Evolutionary conservation across 2,113 vertebrate species (phyloP), one percentile per base, ranked within the genome.

Genomic region (Tricholaema leucomelas): DNA sequence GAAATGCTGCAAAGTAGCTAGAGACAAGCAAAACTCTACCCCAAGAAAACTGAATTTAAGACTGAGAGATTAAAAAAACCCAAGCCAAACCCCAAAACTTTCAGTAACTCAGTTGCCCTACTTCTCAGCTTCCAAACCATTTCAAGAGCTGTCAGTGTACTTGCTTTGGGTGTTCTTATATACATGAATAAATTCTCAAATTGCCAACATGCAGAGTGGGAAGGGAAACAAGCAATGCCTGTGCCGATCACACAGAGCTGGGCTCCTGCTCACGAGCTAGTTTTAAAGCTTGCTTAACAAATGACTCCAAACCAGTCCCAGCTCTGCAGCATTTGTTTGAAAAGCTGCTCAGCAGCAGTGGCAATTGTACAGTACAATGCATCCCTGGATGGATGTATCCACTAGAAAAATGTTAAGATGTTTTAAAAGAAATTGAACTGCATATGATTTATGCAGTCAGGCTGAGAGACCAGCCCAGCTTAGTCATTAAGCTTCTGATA

Each of bases 401-500:
- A 92, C 97, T 98, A 67, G 20, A 97, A 98, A 98, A 98, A 97
- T 94, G 94, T 94, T 96, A 98, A 94, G 96, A 97, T 93, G 97
- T 97, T 95, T 95, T 97, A 94, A 98, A 98, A 98, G 3, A 63
- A 69, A 97, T 97, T 97, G 94, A 97, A 91, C 27, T 24, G 10
- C 10, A 10, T 33, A n/a, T 94, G 97, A 98, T 98, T 96, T 97
- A 97, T 92, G 98, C 95, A 95, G 96, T 97, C 93, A 97, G 98
- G 90, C 96, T 98, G 92, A 98, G 97, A 92, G 98, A 98, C 92
- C 98, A 98, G 97, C 96, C 97, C 55, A 98, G 98, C 97, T 97
- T 98, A 98, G 97, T 98, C 90, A 97, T 96, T 14, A 90, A 97
- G 98, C 97, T 95, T 97, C 97, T 90, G 97, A 98, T 88, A 97